Percentiles rank a stretch among this genome's conserved stretches.
phyloP scores from a whole-genome alignment of 2,888 invertebrate species.

The Therioaphis trifolii region DNA sequence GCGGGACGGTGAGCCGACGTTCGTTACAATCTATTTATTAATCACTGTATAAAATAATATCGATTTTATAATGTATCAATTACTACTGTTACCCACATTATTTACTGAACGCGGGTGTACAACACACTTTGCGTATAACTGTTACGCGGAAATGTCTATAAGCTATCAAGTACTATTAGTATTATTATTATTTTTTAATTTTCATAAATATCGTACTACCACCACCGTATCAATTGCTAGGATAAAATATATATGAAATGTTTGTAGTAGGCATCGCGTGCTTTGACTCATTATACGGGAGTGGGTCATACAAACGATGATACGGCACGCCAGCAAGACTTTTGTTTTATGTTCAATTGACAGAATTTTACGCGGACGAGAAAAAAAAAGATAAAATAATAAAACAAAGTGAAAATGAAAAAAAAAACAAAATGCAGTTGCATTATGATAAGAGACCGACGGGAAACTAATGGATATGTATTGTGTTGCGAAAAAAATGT shows the following conservation, averaged over 20 bases:
- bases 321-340: slow-evolving; percentile 55
- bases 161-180: too few relatives aligned
- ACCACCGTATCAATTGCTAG: slow-evolving; percentile 1
- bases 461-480: neutral
- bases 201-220: neutral
- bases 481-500: neutral
- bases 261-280: slow-evolving; percentile 46
- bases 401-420: neutral
- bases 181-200: neutral
- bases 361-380: neutral
- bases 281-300: slow-evolving; percentile 36
- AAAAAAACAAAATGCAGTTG: neutral
- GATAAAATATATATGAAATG: slow-evolving; percentile 28
- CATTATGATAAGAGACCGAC: slow-evolving; percentile 13
- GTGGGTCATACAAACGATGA: slow-evolving; percentile 60
- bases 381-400: neutral
- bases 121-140: too few relatives aligned
- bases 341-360: slow-evolving; percentile 52
- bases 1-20: too few relatives aligned
- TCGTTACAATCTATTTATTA: too few relatives aligned
- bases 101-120: neutral
- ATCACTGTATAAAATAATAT: too few relatives aligned
- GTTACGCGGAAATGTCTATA: neutral
- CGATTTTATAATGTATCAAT: too few relatives aligned
- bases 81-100: too few relatives aligned